These are phyloP conservation scores for Lepeophtheirus salmonis DNA, from an alignment of 1,140 invertebrate genomes.

Conservation along the genomic window DNA sequence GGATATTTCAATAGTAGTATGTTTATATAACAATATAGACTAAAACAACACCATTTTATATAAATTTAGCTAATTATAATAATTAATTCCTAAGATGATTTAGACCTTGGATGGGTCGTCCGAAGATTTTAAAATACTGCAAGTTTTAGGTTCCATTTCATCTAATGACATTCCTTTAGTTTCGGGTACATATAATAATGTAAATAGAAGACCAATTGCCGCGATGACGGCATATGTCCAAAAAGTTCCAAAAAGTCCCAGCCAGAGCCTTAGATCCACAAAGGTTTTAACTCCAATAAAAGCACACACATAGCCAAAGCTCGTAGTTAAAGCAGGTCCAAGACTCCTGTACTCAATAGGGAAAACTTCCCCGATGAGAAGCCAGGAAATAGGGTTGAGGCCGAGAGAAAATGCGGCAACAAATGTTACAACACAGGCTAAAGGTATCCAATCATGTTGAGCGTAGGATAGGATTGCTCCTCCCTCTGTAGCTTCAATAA, in stretches of 20 bases:
- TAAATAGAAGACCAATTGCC: slow-evolving; percentile 56
- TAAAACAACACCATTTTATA: background rate
- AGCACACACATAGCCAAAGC: slow-evolving; percentile 66
- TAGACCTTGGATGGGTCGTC: background rate
- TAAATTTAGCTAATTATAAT: background rate
- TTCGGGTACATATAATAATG: slow-evolving; percentile 67
- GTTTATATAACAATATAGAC: background rate
- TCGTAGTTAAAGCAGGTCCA: slow-evolving; percentile 58
- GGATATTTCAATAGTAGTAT: background rate
- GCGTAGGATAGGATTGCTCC: slow-evolving; percentile 23
- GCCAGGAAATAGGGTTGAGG: slow-evolving; percentile 69
- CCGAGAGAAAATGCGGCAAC: slow-evolving; percentile 65
- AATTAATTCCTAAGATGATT: background rate
- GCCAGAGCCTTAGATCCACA: slow-evolving; percentile 47
- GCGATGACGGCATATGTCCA: slow-evolving; percentile 71
- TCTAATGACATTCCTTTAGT: slow-evolving; percentile 69
- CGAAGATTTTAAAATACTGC: background rate
- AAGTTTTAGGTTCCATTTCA: slow-evolving; percentile 46
- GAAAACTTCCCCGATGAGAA: slow-evolving; percentile 69
- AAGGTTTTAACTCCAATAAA: slow-evolving; percentile 75
- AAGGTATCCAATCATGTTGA: slow-evolving; percentile 51
- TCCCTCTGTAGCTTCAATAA: slow-evolving; percentile 26
- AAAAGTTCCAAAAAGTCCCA: slow-evolving; percentile 60
- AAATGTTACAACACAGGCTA: slow-evolving; percentile 58
- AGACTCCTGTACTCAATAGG: slow-evolving; percentile 60